Percentiles rank a stretch among this genome's conserved stretches.
Evolutionary conservation across 2,797 vertebrate genomes (phyloP).

Genomic region (Crax fasciolata): DNA sequence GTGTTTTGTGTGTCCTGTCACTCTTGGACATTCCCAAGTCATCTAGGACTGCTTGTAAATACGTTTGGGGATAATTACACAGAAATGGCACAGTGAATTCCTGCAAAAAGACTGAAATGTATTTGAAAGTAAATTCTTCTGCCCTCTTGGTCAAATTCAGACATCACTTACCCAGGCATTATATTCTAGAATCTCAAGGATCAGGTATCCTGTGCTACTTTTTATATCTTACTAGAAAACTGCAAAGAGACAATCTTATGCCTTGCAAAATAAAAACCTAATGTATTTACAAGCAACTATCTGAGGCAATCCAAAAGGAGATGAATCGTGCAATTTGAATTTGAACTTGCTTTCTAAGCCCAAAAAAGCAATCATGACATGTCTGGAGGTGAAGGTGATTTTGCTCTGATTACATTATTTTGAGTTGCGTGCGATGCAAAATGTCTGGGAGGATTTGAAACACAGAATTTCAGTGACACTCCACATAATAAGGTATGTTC

Average conservation of each 20-base stretch:
- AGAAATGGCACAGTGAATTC: background rate
- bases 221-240: background rate
- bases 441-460: background rate
- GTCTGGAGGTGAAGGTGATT: background rate
- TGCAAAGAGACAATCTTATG: background rate
- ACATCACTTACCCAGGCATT: background rate
- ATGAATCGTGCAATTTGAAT: background rate
- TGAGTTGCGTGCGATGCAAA: background rate
- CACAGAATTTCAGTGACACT: background rate
- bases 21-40: background rate
- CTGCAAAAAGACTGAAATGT: background rate
- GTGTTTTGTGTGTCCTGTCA: background rate
- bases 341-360: background rate
- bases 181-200: background rate
- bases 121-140: background rate
- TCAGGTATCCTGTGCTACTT: background rate
- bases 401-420: background rate
- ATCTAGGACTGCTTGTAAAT: background rate
- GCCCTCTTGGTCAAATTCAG: background rate
- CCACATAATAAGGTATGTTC: rapidly evolving
- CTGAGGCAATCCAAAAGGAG: background rate
- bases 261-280: background rate
- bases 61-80: background rate
- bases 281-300: background rate
- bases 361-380: background rate